Evolutionary conservation across 2,113 vertebrate species (phyloP).

Genomic region (Esox niger): DNA sequence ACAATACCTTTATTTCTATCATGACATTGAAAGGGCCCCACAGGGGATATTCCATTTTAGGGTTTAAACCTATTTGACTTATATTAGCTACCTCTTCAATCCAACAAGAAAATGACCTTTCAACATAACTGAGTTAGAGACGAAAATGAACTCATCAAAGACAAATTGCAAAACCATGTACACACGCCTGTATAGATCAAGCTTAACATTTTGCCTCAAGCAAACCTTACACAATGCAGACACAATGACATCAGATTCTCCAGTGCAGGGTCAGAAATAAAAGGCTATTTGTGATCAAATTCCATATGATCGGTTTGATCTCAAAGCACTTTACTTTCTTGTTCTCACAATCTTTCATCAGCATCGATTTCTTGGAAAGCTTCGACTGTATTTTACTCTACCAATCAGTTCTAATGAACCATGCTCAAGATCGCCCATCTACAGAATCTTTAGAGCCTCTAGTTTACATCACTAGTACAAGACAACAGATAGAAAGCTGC

Average conservation of each 20-base stretch:
- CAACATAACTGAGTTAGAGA: conserved; percentile 17
- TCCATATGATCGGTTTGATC: neutral
- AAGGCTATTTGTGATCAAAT: neutral
- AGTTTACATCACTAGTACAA: neutral
- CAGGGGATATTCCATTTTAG: conserved; percentile 16
- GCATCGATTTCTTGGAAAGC: neutral
- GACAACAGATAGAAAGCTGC: neutral
- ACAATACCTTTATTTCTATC: too few relatives aligned
- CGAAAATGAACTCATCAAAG: conserved; percentile 11
- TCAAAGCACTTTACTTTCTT: conserved; percentile 1
- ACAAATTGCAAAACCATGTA: conserved; percentile 24
- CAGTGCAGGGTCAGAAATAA: neutral
- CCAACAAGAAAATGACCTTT: conserved; percentile 47
- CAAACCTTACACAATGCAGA: conserved; percentile 7
- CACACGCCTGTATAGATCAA: conserved; percentile 4
- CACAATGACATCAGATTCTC: neutral
- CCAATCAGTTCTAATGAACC: neutral
- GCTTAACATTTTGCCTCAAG: conserved; percentile 24
- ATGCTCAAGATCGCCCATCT: neutral
- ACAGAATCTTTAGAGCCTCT: too few relatives aligned
- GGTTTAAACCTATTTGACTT: conserved; percentile 35
- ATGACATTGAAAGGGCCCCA: conserved; percentile 10
- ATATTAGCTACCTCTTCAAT: conserved; percentile 22
- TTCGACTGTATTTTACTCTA: neutral
- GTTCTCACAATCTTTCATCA: neutral